A percentile compares a stretch with the other conserved stretches of the same genome.
phyloP scores from a whole-genome alignment of 2,888 invertebrate species.

The Mactromeris polynyma region DNA sequence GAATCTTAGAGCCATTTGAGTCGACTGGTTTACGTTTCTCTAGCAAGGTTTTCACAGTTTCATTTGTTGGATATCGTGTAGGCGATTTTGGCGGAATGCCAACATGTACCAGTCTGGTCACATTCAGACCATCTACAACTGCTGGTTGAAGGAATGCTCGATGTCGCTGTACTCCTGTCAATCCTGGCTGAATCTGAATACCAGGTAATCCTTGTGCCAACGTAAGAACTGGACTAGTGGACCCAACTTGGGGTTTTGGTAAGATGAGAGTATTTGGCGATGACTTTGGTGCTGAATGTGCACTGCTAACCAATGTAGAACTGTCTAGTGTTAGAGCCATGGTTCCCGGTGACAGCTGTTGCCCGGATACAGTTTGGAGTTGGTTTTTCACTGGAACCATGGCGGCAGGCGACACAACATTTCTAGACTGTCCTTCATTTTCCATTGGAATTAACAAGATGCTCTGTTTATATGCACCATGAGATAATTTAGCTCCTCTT shows the following conservation, averaged over 20 bases:
- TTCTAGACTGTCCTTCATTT: slow-evolving; percentile 53
- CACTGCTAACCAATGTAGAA: slow-evolving; percentile 7
- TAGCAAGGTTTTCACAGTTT: slow-evolving; percentile 84
- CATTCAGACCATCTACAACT: slow-evolving; percentile 31
- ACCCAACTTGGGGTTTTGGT: slow-evolving; percentile 52
- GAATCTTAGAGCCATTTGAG: not conserved
- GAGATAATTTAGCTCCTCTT: slow-evolving; percentile 76
- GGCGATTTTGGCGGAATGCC: slow-evolving; percentile 54
- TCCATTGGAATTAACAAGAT: slow-evolving; percentile 70
- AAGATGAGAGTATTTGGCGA: slow-evolving; percentile 51
- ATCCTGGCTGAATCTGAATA: slow-evolving; percentile 23
- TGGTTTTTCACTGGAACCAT: slow-evolving; percentile 16
- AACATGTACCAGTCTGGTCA: slow-evolving; percentile 13
- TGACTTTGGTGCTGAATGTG: slow-evolving; percentile 23
- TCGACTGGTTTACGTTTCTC: slow-evolving; percentile 77
- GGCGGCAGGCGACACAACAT: slow-evolving; percentile 45
- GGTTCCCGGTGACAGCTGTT: not conserved
- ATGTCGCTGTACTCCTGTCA: slow-evolving; percentile 19
- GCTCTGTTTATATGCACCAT: slow-evolving; percentile 71
- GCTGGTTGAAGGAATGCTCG: slow-evolving; percentile 22
- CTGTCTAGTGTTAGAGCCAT: not conserved
- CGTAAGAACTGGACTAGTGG: slow-evolving; percentile 25
- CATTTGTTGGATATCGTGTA: slow-evolving; percentile 82
- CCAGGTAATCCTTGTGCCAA: slow-evolving; percentile 16
- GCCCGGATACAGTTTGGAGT: not conserved